These are phyloP conservation scores for Eulemur rufifrons DNA, from an alignment of 2,113 vertebrate species.

Conservation along the genomic window DNA sequence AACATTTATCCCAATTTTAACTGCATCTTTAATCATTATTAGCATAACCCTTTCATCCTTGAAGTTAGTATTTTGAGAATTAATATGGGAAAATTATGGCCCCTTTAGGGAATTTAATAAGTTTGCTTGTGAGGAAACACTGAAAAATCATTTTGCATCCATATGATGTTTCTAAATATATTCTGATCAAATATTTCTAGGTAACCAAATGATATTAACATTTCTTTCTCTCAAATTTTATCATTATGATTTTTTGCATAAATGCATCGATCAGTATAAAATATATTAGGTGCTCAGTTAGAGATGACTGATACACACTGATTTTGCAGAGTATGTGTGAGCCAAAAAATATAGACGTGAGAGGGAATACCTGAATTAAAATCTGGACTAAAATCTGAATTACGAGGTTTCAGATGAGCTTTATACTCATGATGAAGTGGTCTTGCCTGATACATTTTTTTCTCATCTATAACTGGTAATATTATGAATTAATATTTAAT, in stretches of 20 bases:
- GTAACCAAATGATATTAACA: neutral
- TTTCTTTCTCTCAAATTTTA: neutral
- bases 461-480: neutral
- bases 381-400: neutral
- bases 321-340: neutral
- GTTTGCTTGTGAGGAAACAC: conserved; percentile 33
- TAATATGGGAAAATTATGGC: conserved; percentile 56
- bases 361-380: neutral
- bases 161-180: conserved; percentile 2
- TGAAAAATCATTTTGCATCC: neutral
- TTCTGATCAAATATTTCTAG: neutral
- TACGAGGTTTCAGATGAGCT: neutral
- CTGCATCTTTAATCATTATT: conserved; percentile 77
- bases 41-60: conserved; percentile 70
- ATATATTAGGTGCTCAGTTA: neutral
- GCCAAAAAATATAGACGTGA: neutral
- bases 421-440: neutral
- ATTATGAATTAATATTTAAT: neutral
- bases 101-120: conserved; percentile 58
- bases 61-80: conserved; percentile 66
- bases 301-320: neutral
- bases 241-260: neutral
- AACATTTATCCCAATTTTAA: conserved; percentile 76
- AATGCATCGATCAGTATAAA: neutral
- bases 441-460: neutral